Base-by-base conservation (phyloP, 2,797 vertebrate genomes). In the Anabas testudineus region DNA sequence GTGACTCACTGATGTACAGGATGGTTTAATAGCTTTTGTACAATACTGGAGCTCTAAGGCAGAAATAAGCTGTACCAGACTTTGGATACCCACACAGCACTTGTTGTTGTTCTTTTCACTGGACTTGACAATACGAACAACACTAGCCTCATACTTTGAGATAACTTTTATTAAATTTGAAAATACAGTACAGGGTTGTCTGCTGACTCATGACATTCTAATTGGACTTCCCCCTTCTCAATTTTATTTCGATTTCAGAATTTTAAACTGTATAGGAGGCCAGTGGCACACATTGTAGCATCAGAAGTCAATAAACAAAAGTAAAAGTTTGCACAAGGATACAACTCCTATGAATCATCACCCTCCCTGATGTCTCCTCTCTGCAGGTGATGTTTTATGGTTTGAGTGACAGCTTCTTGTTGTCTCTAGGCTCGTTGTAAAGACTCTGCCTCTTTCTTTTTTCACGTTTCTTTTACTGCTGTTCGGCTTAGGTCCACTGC, bases 391-490 rank as follows among this genome's bases (percentile, higher is more conserved):
- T n/a, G n/a, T n/a, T n/a, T n/a, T n/a, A n/a, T 32, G 30, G 4
- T 4, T 32, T 32, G n/a, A n/a, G n/a, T n/a, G n/a, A n/a, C 10
- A 32, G 32, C 32, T 56, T 30, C 43, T 36, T 36, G 49, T 67
- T 53, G 69, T 62, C 24, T 39, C 18, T 6, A 74, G 57, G 7
- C 53, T 77, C 6, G 41, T 56, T 67, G 55, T 37, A 51, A 74
- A 74, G 49, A 60, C 47, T 73, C 64, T n/a, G 48, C 2, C 21
- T 56, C 9, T 30, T 55, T 56, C 67, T 82, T 66, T 45, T 26
- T 78, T 80, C 56, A 39, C 65, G 85, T 59, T 60, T 52, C 74
- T 90, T n/a, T 92, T 80, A 87, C 86, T 85, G 86, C 66, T 53
- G 74, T 69, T 74, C 78, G 71, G 75, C 70, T 80, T 68, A 22